Evolutionary conservation across 2,113 vertebrate genomes (phyloP).

Genomic region (Rhinichthys klamathensis): DNA sequence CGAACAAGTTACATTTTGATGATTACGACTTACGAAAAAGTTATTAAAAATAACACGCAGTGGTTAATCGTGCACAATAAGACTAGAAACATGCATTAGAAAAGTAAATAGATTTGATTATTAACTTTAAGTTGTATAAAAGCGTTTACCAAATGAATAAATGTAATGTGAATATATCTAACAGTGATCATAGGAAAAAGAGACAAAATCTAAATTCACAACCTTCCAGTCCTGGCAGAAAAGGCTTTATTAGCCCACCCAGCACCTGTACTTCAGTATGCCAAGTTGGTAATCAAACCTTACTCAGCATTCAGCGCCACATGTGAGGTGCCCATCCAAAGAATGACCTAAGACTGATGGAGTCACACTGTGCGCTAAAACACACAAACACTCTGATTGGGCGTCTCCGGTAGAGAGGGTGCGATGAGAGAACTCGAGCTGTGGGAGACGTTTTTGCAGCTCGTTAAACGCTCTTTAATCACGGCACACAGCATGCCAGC

Average conservation of each 20-base stretch:
- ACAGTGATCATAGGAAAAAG: constrained; percentile 3
- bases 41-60: neutral
- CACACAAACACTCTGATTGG: constrained; percentile 62
- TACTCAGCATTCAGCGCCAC: constrained; percentile 30
- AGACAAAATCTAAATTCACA: constrained; percentile 4
- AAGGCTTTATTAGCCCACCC: constrained; percentile 31
- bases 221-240: constrained; percentile 3
- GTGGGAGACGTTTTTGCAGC: constrained; percentile 54
- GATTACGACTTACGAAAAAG: too few relatives aligned
- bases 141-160: neutral
- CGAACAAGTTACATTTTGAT: neutral
- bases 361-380: constrained; percentile 54
- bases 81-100: neutral
- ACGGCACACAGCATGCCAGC: constrained; percentile 50
- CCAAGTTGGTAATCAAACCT: constrained; percentile 40
- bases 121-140: neutral
- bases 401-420: constrained; percentile 50
- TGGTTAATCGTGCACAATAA: neutral
- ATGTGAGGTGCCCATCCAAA: constrained; percentile 39
- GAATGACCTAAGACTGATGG: constrained; percentile 39
- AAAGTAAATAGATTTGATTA: neutral
- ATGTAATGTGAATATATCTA: neutral
- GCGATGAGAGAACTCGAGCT: constrained; percentile 44
- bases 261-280: constrained; percentile 31
- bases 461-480: constrained; percentile 74